Conservation (phyloP, 2,113 vertebrate species). For the Motacilla alba region DNA sequence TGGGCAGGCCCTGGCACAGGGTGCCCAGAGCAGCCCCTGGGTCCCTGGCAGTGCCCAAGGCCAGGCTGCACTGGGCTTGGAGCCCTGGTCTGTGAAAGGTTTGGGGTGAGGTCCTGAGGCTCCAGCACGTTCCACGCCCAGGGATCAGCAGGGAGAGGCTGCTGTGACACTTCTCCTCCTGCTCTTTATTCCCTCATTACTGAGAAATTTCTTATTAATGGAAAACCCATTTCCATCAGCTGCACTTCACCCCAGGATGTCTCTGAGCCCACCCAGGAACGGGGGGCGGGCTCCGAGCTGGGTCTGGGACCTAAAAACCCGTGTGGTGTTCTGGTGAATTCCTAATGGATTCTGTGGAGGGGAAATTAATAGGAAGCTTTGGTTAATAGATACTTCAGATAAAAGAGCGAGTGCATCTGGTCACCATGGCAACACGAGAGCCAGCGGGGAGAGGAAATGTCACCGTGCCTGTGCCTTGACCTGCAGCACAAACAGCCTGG, state of each 20-base stretch:
- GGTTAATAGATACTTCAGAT: conserved; percentile 64
- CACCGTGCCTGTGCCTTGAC: conserved; percentile 8
- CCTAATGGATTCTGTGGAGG: neutral
- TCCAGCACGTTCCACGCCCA: neutral
- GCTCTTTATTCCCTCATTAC: neutral
- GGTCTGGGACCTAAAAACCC: neutral
- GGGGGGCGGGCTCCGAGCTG: no score
- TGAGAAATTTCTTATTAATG: neutral
- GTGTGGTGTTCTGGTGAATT: neutral
- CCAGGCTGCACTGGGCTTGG: neutral
- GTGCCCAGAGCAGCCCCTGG: no score
- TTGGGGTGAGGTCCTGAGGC: neutral
- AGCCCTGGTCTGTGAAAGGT: neutral
- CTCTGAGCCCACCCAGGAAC: neutral
- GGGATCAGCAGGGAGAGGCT: neutral
- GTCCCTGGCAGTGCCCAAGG: neutral
- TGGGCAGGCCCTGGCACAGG: fast-evolving
- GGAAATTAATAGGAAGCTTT: conserved; percentile 34
- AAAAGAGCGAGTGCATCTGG: conserved; percentile 33
- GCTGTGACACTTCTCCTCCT: neutral
- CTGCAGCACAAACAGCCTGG: neutral
- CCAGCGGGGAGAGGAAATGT: conserved; percentile 31
- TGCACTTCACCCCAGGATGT: neutral
- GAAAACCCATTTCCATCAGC: neutral
- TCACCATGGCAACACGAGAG: conserved; percentile 68